Percentiles rank a stretch among this genome's conserved stretches.
These are phyloP conservation scores for Echeneis naucrates DNA, from an alignment of 2,797 vertebrate species.

Conservation along the genomic window DNA sequence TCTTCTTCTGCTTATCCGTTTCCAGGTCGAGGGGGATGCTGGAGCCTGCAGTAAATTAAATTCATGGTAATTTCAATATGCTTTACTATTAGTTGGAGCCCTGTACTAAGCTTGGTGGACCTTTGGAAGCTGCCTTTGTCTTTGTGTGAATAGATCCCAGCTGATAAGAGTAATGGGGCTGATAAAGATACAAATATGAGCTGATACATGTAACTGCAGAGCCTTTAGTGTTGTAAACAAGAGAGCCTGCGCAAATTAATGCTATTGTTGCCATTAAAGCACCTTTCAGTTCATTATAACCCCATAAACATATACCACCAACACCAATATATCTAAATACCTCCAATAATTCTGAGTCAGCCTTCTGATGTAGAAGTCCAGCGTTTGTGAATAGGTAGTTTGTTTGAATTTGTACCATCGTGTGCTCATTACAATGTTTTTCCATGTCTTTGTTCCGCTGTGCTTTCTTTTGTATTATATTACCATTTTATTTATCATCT, in stretches of 20 bases:
- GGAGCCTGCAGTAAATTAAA: constrained; percentile 60
- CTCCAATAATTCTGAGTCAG: constrained; percentile 6
- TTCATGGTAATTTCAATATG: constrained; percentile 81
- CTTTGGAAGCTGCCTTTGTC: constrained; percentile 73
- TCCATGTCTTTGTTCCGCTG: constrained; percentile 46
- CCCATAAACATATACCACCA: constrained; percentile 45
- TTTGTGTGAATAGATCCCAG: constrained; percentile 32
- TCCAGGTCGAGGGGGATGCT: too few species aligned
- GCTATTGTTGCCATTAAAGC: constrained; percentile 25
- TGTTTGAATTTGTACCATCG: constrained; percentile 32
- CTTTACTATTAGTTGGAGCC: constrained; percentile 55
- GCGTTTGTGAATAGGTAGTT: constrained; percentile 54
- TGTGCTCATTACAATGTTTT: constrained; percentile 64
- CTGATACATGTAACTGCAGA: constrained; percentile 13
- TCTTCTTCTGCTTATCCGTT: too few species aligned
- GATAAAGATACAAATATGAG: constrained; percentile 18
- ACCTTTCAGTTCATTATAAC: constrained; percentile 58
- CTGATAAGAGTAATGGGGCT: constrained; percentile 17
- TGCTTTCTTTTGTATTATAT: constrained; percentile 51
- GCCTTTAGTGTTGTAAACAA: constrained; percentile 46
- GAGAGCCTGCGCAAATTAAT: constrained; percentile 28
- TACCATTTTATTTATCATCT: constrained; percentile 10
- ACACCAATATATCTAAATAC: constrained; percentile 17
- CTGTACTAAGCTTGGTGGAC: constrained; percentile 51
- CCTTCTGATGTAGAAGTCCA: constrained; percentile 29